Percentiles rank a stretch among this genome's conserved stretches.
phyloP scores from a whole-genome alignment of 2,888 invertebrate species.

The Hoplodrina blanda region DNA sequence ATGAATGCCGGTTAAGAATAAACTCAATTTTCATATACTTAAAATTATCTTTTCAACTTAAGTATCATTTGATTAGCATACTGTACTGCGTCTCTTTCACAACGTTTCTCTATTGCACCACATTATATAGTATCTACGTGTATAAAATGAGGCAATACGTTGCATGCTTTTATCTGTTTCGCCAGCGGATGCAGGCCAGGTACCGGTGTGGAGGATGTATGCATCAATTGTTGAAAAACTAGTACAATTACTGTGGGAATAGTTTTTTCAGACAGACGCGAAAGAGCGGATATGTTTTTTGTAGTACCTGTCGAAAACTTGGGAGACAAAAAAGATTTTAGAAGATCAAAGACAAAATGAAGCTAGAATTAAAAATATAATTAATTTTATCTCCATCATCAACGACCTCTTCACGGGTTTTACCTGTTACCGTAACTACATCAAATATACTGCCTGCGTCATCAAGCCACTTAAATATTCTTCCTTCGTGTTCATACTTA shows the following conservation, averaged over 20 bases:
- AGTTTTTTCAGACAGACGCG: constrained; percentile 13
- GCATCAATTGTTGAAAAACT: constrained; percentile 55
- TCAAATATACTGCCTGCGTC: constrained; percentile 5
- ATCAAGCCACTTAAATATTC: constrained; percentile 26
- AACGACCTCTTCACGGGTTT: not conserved
- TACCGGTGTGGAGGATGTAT: constrained; percentile 58
- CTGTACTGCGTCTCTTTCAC: constrained; percentile 45
- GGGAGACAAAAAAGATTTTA: not conserved
- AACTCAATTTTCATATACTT: constrained; percentile 3
- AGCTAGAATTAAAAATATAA: not conserved
- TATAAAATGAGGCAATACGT: constrained; percentile 70
- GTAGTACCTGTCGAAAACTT: constrained; percentile 6
- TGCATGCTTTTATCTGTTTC: constrained; percentile 71
- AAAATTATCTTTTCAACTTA: constrained; percentile 42
- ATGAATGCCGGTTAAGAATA: not conserved
- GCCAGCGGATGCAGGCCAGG: constrained; percentile 64
- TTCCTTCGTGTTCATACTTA: constrained; percentile 18
- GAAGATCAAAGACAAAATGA: not conserved
- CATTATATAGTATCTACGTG: constrained; percentile 61
- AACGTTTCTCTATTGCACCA: constrained; percentile 62
- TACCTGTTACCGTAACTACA: not conserved
- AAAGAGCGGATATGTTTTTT: constrained; percentile 37
- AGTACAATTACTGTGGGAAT: constrained; percentile 44
- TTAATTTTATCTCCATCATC: no score
- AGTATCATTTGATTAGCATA: constrained; percentile 39